Percentiles rank a stretch among this genome's conserved stretches.
Evolutionary conservation across 1,140 invertebrate species (phyloP).

Genomic region (Drosophila melanogaster): Release_6_plus_ISO1_MT NT_033777.3:25548001-25548500

Average conservation of each 20-base stretch:
- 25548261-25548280: constrained; percentile 57
- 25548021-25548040: no score
- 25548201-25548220: constrained; percentile 6
- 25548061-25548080: constrained; percentile 18
- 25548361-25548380: constrained; percentile 8
- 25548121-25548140: constrained; percentile 77
- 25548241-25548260: constrained; percentile 72
- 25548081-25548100: neutral
- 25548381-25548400: constrained; percentile 51
- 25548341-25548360: constrained; percentile 14
- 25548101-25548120: constrained; percentile 68
- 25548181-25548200: constrained; percentile 2
- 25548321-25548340: constrained; percentile 39
- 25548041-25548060: no score
- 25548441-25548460: constrained; percentile 1
- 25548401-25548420: constrained; percentile 77
- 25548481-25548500: constrained; percentile 69
- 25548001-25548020: no score
- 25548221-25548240: constrained; percentile 42
- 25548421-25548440: constrained; percentile 70
- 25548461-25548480: constrained; percentile 62
- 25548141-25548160: constrained; percentile 72
- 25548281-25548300: constrained; percentile 61
- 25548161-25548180: constrained; percentile 60
- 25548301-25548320: constrained; percentile 72